Evolutionary conservation across 2,888 invertebrate species (phyloP).

Genomic region (Zhengitettix transpicula): DNA sequence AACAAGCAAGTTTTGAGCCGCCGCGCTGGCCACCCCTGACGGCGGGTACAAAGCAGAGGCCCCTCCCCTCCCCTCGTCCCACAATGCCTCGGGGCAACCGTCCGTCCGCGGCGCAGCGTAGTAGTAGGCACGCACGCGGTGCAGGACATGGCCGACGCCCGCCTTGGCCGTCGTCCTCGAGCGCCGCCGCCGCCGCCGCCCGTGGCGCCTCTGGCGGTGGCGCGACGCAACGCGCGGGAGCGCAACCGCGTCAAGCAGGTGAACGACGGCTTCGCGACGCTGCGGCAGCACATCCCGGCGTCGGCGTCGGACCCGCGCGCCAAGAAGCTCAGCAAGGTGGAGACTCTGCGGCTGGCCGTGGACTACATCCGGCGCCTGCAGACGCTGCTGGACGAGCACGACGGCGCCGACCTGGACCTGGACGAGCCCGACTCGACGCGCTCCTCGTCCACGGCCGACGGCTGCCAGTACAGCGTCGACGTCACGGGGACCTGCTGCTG

Average conservation of each 20-base stretch:
- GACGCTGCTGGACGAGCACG: slow-evolving; percentile 50
- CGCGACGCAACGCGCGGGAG: slow-evolving; percentile 80
- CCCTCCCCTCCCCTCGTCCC: no score
- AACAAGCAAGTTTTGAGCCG: no score
- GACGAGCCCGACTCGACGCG: no score
- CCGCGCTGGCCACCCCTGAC: no score
- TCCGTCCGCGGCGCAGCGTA: no score
- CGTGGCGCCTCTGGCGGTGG: slow-evolving; percentile 55
- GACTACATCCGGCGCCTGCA: slow-evolving; percentile 76
- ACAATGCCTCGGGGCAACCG: no score
- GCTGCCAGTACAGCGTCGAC: no score
- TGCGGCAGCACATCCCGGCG: slow-evolving; percentile 72
- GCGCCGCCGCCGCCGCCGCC: slow-evolving; percentile 27
- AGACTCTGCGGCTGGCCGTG: slow-evolving; percentile 77
- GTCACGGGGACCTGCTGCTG: no score
- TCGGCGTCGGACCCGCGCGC: slow-evolving; percentile 22
- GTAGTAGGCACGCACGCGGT: no score
- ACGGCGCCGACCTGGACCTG: slow-evolving; percentile 18
- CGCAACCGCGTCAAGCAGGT: slow-evolving; percentile 85
- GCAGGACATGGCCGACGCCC: not conserved
- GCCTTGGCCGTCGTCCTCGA: not conserved
- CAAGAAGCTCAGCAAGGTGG: slow-evolving; percentile 74
- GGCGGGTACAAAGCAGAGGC: no score
- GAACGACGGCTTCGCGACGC: slow-evolving; percentile 77
- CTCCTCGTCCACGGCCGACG: no score